These are phyloP conservation scores for Zygogramma bicolorata DNA, from an alignment of 2,888 invertebrate species.

Conservation along the genomic window DNA sequence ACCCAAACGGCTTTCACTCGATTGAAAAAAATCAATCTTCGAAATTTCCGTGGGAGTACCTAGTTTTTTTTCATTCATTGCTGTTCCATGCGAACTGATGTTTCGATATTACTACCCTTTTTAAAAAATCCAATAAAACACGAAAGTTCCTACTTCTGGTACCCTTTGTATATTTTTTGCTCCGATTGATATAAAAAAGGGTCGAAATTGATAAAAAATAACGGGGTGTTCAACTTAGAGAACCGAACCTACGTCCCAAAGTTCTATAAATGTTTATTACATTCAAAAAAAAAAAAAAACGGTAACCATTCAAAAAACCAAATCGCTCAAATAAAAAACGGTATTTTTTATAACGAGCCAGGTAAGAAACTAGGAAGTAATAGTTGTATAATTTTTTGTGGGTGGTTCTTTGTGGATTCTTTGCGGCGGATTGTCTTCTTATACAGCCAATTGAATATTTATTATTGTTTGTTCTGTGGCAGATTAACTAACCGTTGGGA, in stretches of 20 bases:
- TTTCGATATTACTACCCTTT: not conserved
- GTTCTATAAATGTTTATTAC: slow-evolving; percentile 6
- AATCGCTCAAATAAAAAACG: slow-evolving; percentile 20
- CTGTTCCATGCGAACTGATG: not conserved
- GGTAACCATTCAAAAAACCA: slow-evolving; percentile 16
- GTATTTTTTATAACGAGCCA: slow-evolving; percentile 19
- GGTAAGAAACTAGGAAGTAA: not conserved
- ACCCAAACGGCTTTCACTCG: too few relatives aligned
- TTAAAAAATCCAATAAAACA: not conserved
- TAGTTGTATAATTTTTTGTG: slow-evolving; percentile 25
- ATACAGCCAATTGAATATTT: not conserved
- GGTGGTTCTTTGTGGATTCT: not conserved
- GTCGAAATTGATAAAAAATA: not conserved
- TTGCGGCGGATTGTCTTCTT: not conserved
- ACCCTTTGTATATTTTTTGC: not conserved
- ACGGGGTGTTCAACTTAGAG: not conserved
- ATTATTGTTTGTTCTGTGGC: not conserved
- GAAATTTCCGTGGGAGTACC: too few relatives aligned
- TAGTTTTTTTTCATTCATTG: too few relatives aligned
- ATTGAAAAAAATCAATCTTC: too few relatives aligned
- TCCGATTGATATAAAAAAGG: not conserved
- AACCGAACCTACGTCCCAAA: not conserved
- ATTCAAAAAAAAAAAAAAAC: slow-evolving; percentile 19
- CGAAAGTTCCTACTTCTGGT: too few relatives aligned
- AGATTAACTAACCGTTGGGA: too few relatives aligned